Percentiles rank a stretch among this genome's conserved stretches.
These are phyloP conservation scores for Eubasilissa regina DNA, from an alignment of 1,140 invertebrate species.

Conservation along the genomic window DNA sequence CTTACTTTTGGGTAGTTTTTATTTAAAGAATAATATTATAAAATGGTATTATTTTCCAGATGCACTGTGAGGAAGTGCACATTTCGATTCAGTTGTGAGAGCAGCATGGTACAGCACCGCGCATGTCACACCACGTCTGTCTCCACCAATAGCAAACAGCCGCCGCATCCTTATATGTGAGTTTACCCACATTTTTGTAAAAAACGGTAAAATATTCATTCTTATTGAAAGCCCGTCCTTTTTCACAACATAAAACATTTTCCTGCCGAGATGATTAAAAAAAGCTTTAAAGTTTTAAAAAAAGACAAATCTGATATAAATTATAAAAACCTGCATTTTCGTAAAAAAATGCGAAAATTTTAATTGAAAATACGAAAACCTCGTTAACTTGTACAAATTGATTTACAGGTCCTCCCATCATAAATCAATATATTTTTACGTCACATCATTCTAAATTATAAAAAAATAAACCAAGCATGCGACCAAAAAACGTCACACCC, in stretches of 20 bases:
- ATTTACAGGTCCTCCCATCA: too few relatives aligned
- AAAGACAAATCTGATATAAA: too few relatives aligned
- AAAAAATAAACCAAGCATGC: too few relatives aligned
- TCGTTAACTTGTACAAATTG: too few relatives aligned
- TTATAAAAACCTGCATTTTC: too few relatives aligned
- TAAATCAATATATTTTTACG: too few relatives aligned
- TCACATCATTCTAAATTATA: too few relatives aligned
- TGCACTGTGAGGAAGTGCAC: constrained; percentile 45
- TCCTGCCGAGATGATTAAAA: not conserved
- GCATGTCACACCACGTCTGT: constrained; percentile 42
- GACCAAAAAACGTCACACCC: too few relatives aligned
- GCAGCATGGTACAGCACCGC: constrained; percentile 36
- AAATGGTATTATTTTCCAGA: constrained; percentile 19
- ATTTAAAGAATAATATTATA: not conserved
- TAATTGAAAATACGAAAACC: too few relatives aligned
- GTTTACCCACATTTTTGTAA: not conserved
- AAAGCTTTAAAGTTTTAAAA: not conserved
- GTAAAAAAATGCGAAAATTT: too few relatives aligned
- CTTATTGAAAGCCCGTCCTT: not conserved
- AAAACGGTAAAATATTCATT: not conserved
- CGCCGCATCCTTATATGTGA: constrained; percentile 43
- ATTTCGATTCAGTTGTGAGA: constrained; percentile 48
- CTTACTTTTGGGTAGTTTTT: not conserved
- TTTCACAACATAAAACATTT: not conserved
- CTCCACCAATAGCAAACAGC: constrained; percentile 24